phyloP scores from a whole-genome alignment of 1,140 invertebrate species.

The Daktulosphaira vitifoliae region DNA sequence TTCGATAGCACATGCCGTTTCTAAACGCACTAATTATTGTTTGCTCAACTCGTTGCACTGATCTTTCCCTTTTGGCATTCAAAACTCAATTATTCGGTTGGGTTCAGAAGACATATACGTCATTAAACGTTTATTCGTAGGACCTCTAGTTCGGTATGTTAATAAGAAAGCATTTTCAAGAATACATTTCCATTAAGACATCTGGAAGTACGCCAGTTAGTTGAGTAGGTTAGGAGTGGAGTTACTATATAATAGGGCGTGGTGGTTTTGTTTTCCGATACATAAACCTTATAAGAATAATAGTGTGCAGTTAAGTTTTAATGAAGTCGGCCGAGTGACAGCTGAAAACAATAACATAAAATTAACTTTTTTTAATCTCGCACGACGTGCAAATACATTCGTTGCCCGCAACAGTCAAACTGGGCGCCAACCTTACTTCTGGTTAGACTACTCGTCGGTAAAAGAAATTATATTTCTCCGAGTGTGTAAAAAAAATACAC shows the following conservation, averaged over 20 bases:
- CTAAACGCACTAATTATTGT: too few species aligned
- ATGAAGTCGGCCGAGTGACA: conserved; percentile 1
- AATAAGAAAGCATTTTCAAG: conserved; percentile 4
- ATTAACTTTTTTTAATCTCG: background rate
- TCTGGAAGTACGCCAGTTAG: background rate
- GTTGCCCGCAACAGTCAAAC: background rate
- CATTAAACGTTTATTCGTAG: background rate
- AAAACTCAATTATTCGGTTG: too few species aligned
- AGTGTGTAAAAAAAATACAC: too few species aligned
- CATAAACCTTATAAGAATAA: background rate
- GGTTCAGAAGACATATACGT: too few species aligned
- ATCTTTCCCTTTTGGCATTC: too few species aligned
- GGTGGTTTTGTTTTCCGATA: background rate
- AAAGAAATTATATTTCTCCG: too few species aligned
- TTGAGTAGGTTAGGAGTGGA: conserved; percentile 10
- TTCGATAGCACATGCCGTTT: too few species aligned
- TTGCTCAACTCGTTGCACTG: too few species aligned
- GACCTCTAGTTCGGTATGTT: background rate
- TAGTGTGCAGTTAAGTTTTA: background rate
- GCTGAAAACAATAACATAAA: background rate
- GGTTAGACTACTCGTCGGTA: too few species aligned
- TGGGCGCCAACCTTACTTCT: too few species aligned
- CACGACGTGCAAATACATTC: background rate
- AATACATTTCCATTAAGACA: conserved; percentile 1
- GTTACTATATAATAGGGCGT: conserved; percentile 4